phyloP scores from a whole-genome alignment of 2,888 invertebrate genomes.

The Ceratothoa steindachneri region DNA sequence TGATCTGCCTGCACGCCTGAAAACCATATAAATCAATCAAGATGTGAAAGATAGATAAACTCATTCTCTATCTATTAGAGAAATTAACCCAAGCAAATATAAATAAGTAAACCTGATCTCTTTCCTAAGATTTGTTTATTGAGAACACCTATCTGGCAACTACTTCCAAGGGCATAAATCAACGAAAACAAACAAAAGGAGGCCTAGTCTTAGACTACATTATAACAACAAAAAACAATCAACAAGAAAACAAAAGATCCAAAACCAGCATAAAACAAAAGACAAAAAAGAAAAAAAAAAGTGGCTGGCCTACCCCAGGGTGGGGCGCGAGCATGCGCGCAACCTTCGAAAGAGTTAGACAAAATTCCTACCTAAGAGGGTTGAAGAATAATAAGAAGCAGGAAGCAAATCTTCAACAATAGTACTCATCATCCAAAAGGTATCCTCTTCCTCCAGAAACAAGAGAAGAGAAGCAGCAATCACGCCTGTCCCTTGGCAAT shows the following conservation, averaged over 20 bases:
- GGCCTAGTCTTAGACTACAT: no score
- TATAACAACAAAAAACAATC: no score
- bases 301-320: not conserved
- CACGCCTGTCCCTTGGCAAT: conserved; percentile 81
- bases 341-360: not conserved
- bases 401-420: conserved; percentile 97
- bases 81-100: no score
- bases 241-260: no score
- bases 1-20: conserved; percentile 89
- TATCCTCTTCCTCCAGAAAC: conserved; percentile 95
- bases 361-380: conserved; percentile 65
- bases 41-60: not conserved
- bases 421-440: conserved; percentile 98
- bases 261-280: not conserved
- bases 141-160: no score
- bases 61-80: not conserved
- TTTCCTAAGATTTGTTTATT: no score
- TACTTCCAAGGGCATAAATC: no score
- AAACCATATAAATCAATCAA: not conserved
- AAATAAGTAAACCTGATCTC: no score
- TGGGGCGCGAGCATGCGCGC: no score
- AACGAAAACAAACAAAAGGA: no score
- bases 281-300: not conserved
- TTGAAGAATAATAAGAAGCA: conserved; percentile 93
- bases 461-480: conserved; percentile 89